These are phyloP conservation scores for Phengaris alcon DNA, from an alignment of 2,888 invertebrate species.

Conservation along the genomic window DNA sequence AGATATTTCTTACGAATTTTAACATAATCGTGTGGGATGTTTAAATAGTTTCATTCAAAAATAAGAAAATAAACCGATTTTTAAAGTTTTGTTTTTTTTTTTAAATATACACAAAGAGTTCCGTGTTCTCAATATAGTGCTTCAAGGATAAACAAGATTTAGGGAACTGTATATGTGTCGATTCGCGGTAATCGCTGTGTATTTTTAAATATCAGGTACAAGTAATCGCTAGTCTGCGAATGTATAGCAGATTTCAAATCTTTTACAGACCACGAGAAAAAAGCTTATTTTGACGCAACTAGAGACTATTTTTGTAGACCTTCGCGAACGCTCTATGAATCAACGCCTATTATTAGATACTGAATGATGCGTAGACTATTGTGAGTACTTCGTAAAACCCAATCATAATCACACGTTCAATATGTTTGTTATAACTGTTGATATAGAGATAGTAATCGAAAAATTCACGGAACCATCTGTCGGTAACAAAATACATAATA, in stretches of 20 bases:
- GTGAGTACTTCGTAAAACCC: constrained; percentile 31
- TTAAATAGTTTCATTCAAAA: neutral
- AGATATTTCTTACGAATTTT: constrained; percentile 42
- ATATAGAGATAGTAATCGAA: constrained; percentile 53
- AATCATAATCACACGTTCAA: constrained; percentile 35
- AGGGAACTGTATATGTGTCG: constrained; percentile 25
- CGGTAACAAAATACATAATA: constrained; percentile 44
- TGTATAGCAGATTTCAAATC: constrained; percentile 3
- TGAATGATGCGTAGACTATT: constrained; percentile 47
- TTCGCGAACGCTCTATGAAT: constrained; percentile 60
- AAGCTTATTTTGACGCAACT: constrained; percentile 63
- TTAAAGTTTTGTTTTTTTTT: neutral
- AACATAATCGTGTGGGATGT: constrained; percentile 23
- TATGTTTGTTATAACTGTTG: constrained; percentile 51
- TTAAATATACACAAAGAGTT: constrained; percentile 23
- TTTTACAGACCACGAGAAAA: constrained; percentile 46
- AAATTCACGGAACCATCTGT: constrained; percentile 46
- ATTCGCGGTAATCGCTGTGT: constrained; percentile 22
- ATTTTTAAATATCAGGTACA: constrained; percentile 30
- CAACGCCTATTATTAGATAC: constrained; percentile 63
- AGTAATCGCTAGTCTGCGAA: neutral
- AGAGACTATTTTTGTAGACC: constrained; percentile 60
- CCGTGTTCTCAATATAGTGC: constrained; percentile 30
- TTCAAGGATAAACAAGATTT: constrained; percentile 27
- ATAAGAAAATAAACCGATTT: neutral